Evolutionary conservation across 1,140 invertebrate species (phyloP), one percentile per base, ranked within the genome.

Genomic region (Aphaenogaster rudis): DNA sequence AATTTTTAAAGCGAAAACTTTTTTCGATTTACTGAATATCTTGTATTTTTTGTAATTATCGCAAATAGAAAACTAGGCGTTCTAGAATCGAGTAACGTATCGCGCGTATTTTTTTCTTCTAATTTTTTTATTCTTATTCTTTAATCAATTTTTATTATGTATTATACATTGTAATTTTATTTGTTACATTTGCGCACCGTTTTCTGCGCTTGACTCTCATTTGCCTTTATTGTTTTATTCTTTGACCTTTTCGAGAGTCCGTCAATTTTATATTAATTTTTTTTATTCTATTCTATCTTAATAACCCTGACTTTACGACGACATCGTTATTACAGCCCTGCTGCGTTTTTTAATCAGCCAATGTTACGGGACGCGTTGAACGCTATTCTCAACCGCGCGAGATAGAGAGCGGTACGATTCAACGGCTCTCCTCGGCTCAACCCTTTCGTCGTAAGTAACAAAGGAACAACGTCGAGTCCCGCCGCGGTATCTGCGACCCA

Each of bases 381-480:
- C 15, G 67, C 8, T n/a, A 48, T 76, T 59, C 21, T 76, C 69
- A 61, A 17, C 36, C 36, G 67, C n/a, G 48, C 7, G 64, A 39
- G 48, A 21, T 42, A 39, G 36, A 54, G 64, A 81, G 39, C 15
- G 50, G 3, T 2, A 42, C 64, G 48, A 81, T 81, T 84, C 28
- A 48, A 15, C 69, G 88, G 87, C 86, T 86, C 86, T 87, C 21
- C 74, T 80, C 88, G 66, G 13, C 92, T 92, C 92, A 94, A 94
- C 93, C 94, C 94, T 90, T 94, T 91, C 90, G 67, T 52, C 66
- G 64, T 45, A 45, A 77, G 66, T 82, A 91, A 91, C 90, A 91
- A 86, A 89, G 90, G 90, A 89, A 86, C 91, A 89, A 76, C 87
- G 69, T 52, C 74, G 57, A 77, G 85, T 88, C 76, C 67, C 48